Evolutionary conservation across 2,113 vertebrate species (phyloP), one percentile per base, ranked within the genome.

Genomic region (Smithornis capensis): DNA sequence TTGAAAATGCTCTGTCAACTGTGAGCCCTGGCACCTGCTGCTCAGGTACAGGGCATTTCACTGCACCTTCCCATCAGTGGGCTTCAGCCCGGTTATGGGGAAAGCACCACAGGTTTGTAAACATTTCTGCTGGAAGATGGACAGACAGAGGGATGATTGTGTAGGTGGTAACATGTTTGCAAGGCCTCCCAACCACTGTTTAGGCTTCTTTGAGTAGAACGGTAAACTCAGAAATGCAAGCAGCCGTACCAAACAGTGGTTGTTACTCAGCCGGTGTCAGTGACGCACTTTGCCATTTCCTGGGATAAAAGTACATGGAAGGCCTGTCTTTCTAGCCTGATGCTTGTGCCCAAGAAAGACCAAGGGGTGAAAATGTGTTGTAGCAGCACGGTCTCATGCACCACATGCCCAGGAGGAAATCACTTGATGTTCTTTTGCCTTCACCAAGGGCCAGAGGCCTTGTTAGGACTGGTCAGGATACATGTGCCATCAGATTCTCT

Each of bases 381-480:
- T 13, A 45, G 52, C 53, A 82, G 38, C 25, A 23, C 25, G 52
- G 65, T 22, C 14, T 82, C 14, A 3, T 44, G 40, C 3, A 52
- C 8, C 38, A 10, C 4, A 6, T 45, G 40, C 19, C 11, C 0
- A 0, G 31, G 37, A 81, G 35, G 24, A 64, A 29, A 25, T 52
- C 33, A 23, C 16, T 74, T 59, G 50, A n/a, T 11, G 18, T 55
- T 56, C 12, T 0, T 7, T 4, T 67, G 9, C n/a, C 42, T 49
- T 56, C 27, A 12, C 2, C 35, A 14, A 8, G 28, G 42, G 11
- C 17, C 13, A 44, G 18, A 81, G 76, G 27, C 38, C 0, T 0
- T 35, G 35, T 40, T 17, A 56, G 45, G 38, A 9, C 5, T 22
- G 29, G 3, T 80, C 18, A 86, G 50, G 60, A 29, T 21, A 13